Evolutionary conservation across 1,140 invertebrate species (phyloP), one percentile per base, ranked within the genome.

Genomic region (Sarcophaga peregrina): DNA sequence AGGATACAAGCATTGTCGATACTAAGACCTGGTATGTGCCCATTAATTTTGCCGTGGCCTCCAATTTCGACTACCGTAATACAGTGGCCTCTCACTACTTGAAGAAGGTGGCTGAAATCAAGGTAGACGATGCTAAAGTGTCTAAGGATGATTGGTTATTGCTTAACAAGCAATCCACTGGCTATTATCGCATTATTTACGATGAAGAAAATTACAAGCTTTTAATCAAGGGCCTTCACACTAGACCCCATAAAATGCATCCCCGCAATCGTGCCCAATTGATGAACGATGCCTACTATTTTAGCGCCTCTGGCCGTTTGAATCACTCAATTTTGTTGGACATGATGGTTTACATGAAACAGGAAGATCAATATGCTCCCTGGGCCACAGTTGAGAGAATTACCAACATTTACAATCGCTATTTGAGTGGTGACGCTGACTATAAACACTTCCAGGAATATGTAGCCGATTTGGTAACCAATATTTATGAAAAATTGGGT

Each of bases 221-320:
- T 3, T 89, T 94, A 11, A 91, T 87, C 7, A 82, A 85, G 10
- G 91, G 91, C 15, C 85, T 94, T 20, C 90, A 90, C 54, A 85
- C 85, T n/a, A 84, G 88, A 1, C 83, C 92, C 11, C 86, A 87
- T 3, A 90, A 89, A 58, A 95, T 97, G 75, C 92, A 95, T 85
- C 90, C 92, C 25, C 89, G 93, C 0, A 97, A 96, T 91, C 91
- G 95, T 82, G 95, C 95, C 3, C 95, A 96, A 88, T 90, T 97
- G 1, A 90, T 97, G 4, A 94, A 96, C 85, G 96, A 97, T 87
- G 91, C 94, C 10, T 93, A 95, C 82, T 93, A 93, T 83, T 91
- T 96, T 52, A 93, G 93, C 3, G 91, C 92, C 83, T 93, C 92
- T 74, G 92, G 91, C 25, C 89, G 92, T 13, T 85, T 94, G 72